A percentile compares a stretch with the other conserved stretches of the same genome.
phyloP scores from a whole-genome alignment of 2,797 vertebrate species.

The Varecia variegata region DNA sequence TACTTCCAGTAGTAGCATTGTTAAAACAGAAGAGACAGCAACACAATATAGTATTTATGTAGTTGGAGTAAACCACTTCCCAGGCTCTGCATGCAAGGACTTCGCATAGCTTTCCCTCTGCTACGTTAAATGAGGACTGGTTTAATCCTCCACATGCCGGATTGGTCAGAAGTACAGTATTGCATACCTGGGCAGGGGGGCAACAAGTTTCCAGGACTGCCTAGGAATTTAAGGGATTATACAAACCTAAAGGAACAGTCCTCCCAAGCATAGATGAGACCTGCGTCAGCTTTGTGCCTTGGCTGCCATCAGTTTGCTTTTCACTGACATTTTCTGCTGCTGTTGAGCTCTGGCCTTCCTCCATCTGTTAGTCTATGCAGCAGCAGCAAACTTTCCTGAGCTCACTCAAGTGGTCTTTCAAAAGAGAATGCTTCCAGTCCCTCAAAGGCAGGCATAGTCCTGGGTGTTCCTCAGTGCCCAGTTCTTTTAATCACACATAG shows the following conservation, averaged over 20 bases:
- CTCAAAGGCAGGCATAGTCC: background rate
- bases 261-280: background rate
- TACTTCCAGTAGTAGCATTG: background rate
- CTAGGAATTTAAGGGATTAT: background rate
- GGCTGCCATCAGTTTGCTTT: background rate
- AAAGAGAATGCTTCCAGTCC: background rate
- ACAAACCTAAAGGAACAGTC: background rate
- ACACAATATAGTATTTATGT: background rate
- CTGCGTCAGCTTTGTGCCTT: background rate
- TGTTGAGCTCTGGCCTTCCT: background rate
- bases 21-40: constrained; percentile 23
- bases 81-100: background rate
- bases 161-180: background rate
- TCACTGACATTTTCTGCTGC: background rate
- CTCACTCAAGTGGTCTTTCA: background rate
- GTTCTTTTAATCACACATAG: background rate
- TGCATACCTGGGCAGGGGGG: background rate
- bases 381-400: background rate
- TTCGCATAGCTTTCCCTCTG: background rate
- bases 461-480: background rate
- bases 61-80: background rate
- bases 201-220: background rate
- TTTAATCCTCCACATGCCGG: background rate
- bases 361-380: background rate
- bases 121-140: background rate